Conservation (phyloP, 2,113 vertebrate genomes). For the Meriones unguiculatus region DNA sequence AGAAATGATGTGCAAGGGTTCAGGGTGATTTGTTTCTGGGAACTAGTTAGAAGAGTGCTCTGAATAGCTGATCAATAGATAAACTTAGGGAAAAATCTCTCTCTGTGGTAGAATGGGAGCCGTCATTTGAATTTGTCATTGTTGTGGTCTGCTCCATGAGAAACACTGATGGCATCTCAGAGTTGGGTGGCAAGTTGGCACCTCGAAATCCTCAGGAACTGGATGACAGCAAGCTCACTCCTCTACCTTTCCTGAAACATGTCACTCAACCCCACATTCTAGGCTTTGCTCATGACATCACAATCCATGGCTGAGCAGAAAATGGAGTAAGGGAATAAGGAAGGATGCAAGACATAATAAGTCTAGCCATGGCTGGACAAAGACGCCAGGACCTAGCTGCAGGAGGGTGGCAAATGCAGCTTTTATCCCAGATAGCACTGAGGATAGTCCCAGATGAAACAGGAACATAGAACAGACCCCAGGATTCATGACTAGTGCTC, state of each 20-base stretch:
- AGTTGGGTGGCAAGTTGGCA: background rate
- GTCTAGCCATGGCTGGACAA: background rate
- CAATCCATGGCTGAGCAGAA: background rate
- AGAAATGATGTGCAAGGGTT: background rate
- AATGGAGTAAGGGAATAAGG: background rate
- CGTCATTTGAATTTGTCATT: background rate
- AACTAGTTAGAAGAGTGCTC: background rate
- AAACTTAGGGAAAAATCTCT: background rate
- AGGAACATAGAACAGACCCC: background rate
- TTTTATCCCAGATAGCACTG: background rate
- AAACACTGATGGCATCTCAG: background rate
- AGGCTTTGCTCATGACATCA: background rate
- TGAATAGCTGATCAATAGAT: background rate
- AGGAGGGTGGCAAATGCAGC: conserved; percentile 3
- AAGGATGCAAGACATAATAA: background rate
- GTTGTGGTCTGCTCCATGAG: background rate
- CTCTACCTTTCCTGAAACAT: background rate
- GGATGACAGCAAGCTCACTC: background rate
- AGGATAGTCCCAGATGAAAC: no score
- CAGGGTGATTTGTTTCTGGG: background rate
- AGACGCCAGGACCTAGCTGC: background rate
- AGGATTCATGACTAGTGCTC: background rate
- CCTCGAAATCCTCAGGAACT: background rate
- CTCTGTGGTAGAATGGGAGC: background rate
- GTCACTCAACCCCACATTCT: background rate